phyloP scores from a whole-genome alignment of 2,797 vertebrate genomes.

The Prunella strophiata region DNA sequence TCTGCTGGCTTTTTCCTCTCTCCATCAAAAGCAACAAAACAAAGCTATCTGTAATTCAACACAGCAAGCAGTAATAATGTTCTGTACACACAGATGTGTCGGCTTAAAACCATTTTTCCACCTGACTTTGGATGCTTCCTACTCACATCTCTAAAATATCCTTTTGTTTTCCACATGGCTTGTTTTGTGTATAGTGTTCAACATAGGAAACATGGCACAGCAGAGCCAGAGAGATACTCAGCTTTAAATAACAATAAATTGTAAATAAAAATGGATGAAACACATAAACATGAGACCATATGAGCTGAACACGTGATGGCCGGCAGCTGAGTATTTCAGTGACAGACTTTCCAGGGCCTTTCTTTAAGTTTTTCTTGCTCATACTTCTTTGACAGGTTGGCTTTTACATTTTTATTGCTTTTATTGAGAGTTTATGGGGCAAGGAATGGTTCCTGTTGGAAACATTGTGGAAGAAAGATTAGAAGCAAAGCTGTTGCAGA shows the following conservation, averaged over 20 bases:
- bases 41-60: background rate
- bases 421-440: background rate
- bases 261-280: background rate
- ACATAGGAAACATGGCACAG: background rate
- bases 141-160: background rate
- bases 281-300: fast-evolving
- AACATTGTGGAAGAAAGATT: background rate
- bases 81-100: background rate
- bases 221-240: background rate
- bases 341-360: background rate
- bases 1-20: background rate
- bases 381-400: background rate
- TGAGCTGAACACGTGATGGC: background rate
- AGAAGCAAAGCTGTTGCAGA: background rate
- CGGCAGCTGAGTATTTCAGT: background rate
- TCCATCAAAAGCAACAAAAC: background rate
- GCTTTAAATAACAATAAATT: background rate
- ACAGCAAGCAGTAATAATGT: background rate
- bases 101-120: background rate
- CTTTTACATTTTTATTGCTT: background rate
- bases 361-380: background rate
- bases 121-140: background rate
- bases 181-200: background rate
- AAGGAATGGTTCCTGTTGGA: background rate
- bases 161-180: background rate